Base-by-base conservation (phyloP, 2,888 invertebrate species). In the Clunio marinus region DNA sequence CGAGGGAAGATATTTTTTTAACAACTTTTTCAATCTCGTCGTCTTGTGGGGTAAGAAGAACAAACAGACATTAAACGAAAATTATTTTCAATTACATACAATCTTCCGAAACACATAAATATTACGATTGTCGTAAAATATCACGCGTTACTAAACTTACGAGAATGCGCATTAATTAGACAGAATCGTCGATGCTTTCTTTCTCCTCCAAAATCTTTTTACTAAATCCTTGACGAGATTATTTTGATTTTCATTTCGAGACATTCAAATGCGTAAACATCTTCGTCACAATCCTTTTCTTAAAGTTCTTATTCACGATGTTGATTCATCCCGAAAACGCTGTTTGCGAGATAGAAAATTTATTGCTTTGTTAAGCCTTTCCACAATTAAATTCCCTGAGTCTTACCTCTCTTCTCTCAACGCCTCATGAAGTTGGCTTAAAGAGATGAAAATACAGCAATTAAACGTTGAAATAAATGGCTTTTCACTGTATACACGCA, bases 391-490 rank as follows among this genome's bases (percentile, higher is more conserved):
- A 45, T 46, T 63, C 37, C 25, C 24, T 57, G 27, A 57, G 8
- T n/a, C 20, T 51, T 51, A 51, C 51, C 51, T 51, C 51, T 20
- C 7, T 20, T 15, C 51, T 22, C 22, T 51, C 8, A 17, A 51
- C 22, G 51, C 51, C 22, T 51, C 22, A 28, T 60, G 60, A 37
- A 37, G 60, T 22, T 37, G 63, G 63, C 63, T 63, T 63, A 63
- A 46, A 37, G 41, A 60, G 60, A 60, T 60, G 60, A 60, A 60
- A 51, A 60, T 60, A 45, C 28, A 37, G 63, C 63, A 63, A 63
- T 63, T 63, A 63, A 63, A 63, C 46, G 63, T 63, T 41, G 37
- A 63, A 63, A 63, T 63, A 63, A 63, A 63, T 63, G 63, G 37
- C 13, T 41, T 41, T 10, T 60, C 41, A 17, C 41, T n/a, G 24